phyloP scores from a whole-genome alignment of 2,113 vertebrate genomes.

The Tachysurus fulvidraco region DNA sequence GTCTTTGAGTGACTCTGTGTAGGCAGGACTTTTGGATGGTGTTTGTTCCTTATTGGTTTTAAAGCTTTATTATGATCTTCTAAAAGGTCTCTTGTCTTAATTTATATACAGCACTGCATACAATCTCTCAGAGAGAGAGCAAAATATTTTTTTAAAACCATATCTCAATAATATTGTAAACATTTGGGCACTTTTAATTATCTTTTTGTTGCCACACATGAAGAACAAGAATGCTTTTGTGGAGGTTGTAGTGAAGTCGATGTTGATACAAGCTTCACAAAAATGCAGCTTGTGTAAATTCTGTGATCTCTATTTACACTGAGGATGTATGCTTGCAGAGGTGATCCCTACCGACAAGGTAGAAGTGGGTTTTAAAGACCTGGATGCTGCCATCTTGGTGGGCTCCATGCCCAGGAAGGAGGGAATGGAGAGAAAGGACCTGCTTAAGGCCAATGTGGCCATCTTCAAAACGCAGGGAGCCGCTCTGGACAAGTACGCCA shows the following conservation, averaged over 20 bases:
- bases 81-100: neutral
- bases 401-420: conserved; percentile 97
- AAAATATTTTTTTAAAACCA: neutral
- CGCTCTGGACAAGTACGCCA: conserved; percentile 91
- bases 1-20: neutral
- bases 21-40: neutral
- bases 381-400: conserved; percentile 91
- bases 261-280: neutral
- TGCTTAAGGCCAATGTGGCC: conserved; percentile 94
- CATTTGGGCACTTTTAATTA: neutral
- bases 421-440: conserved; percentile 98
- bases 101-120: neutral
- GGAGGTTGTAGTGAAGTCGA: neutral
- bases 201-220: neutral
- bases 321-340: conserved; percentile 69
- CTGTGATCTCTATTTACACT: neutral
- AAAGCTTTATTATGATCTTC: neutral
- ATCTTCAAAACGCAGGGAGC: conserved; percentile 96
- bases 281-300: neutral
- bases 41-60: neutral
- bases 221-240: neutral
- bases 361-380: conserved; percentile 91
- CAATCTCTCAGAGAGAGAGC: neutral
- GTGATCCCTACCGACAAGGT: conserved; percentile 94
- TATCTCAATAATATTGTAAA: neutral